Base-by-base conservation (phyloP, 2,113 vertebrate species). In the Casuarius casuarius region DNA sequence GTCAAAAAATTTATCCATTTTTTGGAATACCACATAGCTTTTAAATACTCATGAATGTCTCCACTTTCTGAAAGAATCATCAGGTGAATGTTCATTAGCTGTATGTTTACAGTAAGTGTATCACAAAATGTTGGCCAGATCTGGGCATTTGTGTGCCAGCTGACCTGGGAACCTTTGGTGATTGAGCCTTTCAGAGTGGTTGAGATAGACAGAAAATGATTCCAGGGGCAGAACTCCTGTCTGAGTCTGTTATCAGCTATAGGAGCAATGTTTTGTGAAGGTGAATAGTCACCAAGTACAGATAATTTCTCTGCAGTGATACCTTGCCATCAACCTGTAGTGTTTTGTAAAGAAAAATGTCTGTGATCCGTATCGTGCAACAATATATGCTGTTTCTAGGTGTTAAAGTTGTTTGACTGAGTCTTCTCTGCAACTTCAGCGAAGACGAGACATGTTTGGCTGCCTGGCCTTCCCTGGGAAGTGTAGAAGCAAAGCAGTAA, bases 71-170 rank as follows among this genome's bases (percentile, higher is more conserved):
- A 83, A 96, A 88, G 84, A 90, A 59, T 92, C 82, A 90, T 97
- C 82, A 94, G 85, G 84, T 61, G 94, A 83, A 88, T 85, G 84
- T 92, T 93, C 84, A 90, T 91, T 92, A 94, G 72, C 75, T 95
- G 35, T 85, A 67, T 95, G 87, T 95, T 96, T 96, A 90, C 87
- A 96, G 84, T 97, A 95, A 97, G 87, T 92, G 87, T 65, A 94
- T 96, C 91, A 84, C 84, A 95, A 90, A 93, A 94, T 92, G 90
- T 92, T 95, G 94, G 94, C 94, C 91, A 65, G 66, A 18, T 56
- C 72, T 48, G 68, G 56, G 38, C 51, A 31, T 81, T 92, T 72
- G 51, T 74, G 56, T 94, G 94, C 95, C 94, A 97, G 61, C 84
- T 90, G 84, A 94, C 89, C 94, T 95, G 85, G 65, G 90, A 96